A percentile compares a stretch with the other conserved stretches of the same genome.
Evolutionary conservation across 2,888 invertebrate species (phyloP).

Genomic region (Odontomyia ornata): DNA sequence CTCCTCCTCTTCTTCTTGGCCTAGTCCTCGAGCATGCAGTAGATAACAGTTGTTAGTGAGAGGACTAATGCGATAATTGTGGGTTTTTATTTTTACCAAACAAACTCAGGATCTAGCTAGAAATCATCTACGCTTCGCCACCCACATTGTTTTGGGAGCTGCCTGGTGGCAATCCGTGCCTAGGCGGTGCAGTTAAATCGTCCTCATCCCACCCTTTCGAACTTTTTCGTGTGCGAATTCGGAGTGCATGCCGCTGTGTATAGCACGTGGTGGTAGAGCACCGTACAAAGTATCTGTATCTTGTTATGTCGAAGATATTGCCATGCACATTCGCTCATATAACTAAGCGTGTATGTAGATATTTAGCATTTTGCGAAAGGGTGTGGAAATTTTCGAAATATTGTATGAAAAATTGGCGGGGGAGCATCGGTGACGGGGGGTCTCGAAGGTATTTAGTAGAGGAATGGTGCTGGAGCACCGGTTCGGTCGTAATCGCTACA

Average conservation of each 20-base stretch:
- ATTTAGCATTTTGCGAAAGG: constrained; percentile 37
- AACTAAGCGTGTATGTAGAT: not conserved
- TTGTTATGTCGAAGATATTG: not conserved
- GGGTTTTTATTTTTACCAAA: too few relatives aligned
- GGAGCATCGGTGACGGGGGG: not conserved
- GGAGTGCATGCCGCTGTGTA: constrained; percentile 27
- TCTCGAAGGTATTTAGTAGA: not conserved
- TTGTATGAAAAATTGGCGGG: not conserved
- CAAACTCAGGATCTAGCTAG: not conserved
- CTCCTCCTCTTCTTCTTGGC: not conserved
- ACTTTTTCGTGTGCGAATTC: not conserved
- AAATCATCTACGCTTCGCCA: not conserved
- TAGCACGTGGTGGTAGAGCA: constrained; percentile 35
- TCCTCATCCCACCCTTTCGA: constrained; percentile 1
- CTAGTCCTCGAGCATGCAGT: too few relatives aligned
- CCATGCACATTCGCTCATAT: not conserved
- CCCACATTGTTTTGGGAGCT: too few relatives aligned
- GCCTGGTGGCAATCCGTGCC: not conserved
- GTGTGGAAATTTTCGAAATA: constrained; percentile 43
- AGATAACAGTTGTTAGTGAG: not conserved
- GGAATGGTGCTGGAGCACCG: constrained; percentile 24
- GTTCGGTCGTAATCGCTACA: constrained; percentile 33
- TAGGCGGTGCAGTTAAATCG: constrained; percentile 11
- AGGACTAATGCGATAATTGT: not conserved
- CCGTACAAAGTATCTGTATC: not conserved